Evolutionary conservation across 1,140 invertebrate genomes (phyloP), one percentile per base, ranked within the genome.

Genomic region (Charaxes varanes): DNA sequence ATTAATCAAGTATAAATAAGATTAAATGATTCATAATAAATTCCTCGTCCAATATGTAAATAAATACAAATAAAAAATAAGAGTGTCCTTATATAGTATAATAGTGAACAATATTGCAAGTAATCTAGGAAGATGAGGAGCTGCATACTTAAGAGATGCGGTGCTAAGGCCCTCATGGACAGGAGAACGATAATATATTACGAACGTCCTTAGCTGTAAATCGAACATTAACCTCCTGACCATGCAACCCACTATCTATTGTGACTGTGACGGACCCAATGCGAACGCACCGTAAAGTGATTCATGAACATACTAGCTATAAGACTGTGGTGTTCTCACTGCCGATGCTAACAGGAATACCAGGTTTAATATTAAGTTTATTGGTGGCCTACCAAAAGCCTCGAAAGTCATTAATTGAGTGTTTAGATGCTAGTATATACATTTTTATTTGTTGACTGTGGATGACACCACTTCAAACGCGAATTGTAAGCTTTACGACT

Each of bases 381-480:
- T 46, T 45, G 1, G 48, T 52, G 2, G 23, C 10, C 19, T 47
- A 55, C 56, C 56, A 56, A 18, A 57, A 62, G 3, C 21, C 17
- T 6, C 10, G 6, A 22, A 60, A 56, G 17, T 52, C 41, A 13
- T 51, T 32, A 2, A 35, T 32, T 2, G 26, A 7, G 19, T 50
- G 45, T 4, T 42, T 11, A 2, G 32, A 30, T 3, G 51, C 43
- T 2, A 55, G 6, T 4, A 22, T 30, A 7, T 55, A 35, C 35
- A 62, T 53, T 33, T 52, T 53, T 8, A 63, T 42, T 41, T 52
- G 34, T 2, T 57, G 44, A 18, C 37, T 19, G 22, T 62, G 37
- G 6, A 49, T 53, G 49, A 22, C 50, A 57, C 47, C 41, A 62
- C 8, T 35, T 46, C 11, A 51, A 11, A 1, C 34, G 24, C 11